phyloP scores from a whole-genome alignment of 2,113 vertebrate genomes.

The Stictonetta naevosa region DNA sequence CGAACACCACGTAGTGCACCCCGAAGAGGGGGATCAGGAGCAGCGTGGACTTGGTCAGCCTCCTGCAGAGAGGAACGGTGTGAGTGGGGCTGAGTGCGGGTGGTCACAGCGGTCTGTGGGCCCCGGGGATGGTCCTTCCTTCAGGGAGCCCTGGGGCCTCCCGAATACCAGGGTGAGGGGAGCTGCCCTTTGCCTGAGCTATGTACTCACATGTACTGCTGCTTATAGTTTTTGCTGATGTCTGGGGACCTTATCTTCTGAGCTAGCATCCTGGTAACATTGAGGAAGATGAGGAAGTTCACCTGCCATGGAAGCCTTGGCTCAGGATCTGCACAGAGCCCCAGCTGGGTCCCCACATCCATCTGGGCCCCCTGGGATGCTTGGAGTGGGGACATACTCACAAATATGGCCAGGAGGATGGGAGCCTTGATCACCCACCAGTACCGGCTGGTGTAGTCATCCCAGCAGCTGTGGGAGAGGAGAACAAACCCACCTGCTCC shows the following conservation, averaged over 20 bases:
- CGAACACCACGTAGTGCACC: constrained; percentile 69
- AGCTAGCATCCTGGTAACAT: constrained; percentile 75
- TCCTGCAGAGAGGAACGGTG: not conserved
- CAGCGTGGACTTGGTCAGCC: constrained; percentile 70
- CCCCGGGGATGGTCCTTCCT: not conserved
- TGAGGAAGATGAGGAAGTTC: constrained; percentile 78
- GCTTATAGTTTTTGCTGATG: constrained; percentile 60
- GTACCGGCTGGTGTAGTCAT: constrained; percentile 69
- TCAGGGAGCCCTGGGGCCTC: not conserved
- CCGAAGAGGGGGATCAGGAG: constrained; percentile 74
- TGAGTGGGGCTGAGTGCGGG: not conserved
- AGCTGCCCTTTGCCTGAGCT: not conserved
- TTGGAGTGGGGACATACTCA: constrained; percentile 44
- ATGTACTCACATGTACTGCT: constrained; percentile 69
- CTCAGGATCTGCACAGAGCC: not conserved
- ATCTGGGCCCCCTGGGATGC: rapidly evolving
- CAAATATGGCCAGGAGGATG: constrained; percentile 77
- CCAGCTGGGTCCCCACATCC: not conserved
- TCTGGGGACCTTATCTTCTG: constrained; percentile 73
- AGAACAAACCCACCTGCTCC: not conserved
- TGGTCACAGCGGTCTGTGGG: not conserved
- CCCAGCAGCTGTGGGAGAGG: constrained; percentile 71
- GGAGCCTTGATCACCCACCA: constrained; percentile 82
- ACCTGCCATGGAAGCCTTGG: not conserved
- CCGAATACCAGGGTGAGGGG: rapidly evolving